Evolutionary conservation across 2,888 invertebrate genomes (phyloP), one percentile per base, ranked within the genome.

Genomic region (Imbricaverruca yamaguchii): DNA sequence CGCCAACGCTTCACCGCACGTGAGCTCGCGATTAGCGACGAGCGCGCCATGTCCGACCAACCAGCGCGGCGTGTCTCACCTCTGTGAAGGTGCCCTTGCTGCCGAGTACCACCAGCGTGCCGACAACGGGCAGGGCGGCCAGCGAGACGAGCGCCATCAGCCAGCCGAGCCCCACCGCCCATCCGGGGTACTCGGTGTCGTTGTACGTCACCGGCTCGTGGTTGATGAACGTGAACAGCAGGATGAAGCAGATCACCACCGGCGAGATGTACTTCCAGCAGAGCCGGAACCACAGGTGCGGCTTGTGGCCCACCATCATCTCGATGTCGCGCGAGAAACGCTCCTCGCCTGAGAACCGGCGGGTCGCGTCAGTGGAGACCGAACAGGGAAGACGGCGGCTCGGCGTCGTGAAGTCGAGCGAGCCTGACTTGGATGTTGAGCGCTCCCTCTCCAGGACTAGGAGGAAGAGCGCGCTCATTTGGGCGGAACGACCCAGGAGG

Each of bases 221-320:
- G 85, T 90, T 92, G 79, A 89, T 85, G 39, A 91, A 89, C 81
- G 90, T 90, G 82, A 91, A 91, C 81, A 91, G 87, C 84, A 92
- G 90, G 82, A 94, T 92, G 74, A 91, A 81, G 0, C 94, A 94
- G 0, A 92, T 90, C n/a, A 92, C 87, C 84, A 91, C 91, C 85
- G 90, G 90, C 94, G 94, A 94, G 82, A 92, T 89, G 23, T 91
- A 86, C 15, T 91, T 89, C 94, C 94, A 94, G 86, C 91, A 89
- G 57, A 87, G 87, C 80, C 88, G 87, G 0, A 93, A 87, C 65
- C 90, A 90, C 82, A 88, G 87, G 0, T 91, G 90, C 7, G 91
- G 90, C 13, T 80, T 77, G 6, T 82, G 77, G 39, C 83, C 82
- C 3, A 84, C 82, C 93, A 93, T 93, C 86, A 93, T 93, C 84